A percentile compares a stretch with the other conserved stretches of the same genome.
Evolutionary conservation across 2,113 vertebrate species (phyloP).

Genomic region (Macrotis lagotis): DNA sequence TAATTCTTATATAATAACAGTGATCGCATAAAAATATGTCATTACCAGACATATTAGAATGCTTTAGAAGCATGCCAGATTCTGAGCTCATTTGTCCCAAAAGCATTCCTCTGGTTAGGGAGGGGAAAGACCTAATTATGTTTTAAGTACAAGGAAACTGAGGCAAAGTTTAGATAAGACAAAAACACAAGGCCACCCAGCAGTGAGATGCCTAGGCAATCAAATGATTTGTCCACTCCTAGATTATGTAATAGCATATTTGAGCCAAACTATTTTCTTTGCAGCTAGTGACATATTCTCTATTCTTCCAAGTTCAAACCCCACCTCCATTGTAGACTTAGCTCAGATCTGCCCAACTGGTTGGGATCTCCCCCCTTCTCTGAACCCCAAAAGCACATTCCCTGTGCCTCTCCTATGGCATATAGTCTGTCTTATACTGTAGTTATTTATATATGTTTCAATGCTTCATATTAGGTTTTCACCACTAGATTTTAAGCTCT

Average conservation of each 20-base stretch:
- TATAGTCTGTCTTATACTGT: neutral
- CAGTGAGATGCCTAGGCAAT: neutral
- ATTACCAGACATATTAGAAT: neutral
- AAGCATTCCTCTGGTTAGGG: conserved; percentile 36
- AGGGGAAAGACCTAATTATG: conserved; percentile 5
- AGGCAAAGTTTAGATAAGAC: neutral
- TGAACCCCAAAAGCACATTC: neutral
- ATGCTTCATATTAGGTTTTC: neutral
- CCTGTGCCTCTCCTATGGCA: neutral
- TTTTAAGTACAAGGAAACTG: neutral
- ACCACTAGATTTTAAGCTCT: neutral
- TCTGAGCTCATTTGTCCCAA: conserved; percentile 60
- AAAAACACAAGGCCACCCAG: neutral
- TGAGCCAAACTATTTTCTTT: neutral
- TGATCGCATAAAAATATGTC: conserved; percentile 51
- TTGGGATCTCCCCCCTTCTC: neutral
- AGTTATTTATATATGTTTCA: neutral
- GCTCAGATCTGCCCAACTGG: neutral
- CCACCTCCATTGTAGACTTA: neutral
- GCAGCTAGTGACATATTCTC: neutral
- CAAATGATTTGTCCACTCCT: neutral
- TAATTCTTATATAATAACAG: conserved; percentile 32
- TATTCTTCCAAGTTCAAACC: neutral
- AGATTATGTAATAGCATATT: neutral
- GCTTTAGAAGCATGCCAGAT: conserved; percentile 66